Evolutionary conservation across 2,113 vertebrate genomes (phyloP), one percentile per base, ranked within the genome.

Genomic region (Acrocephalus kingi): DNA sequence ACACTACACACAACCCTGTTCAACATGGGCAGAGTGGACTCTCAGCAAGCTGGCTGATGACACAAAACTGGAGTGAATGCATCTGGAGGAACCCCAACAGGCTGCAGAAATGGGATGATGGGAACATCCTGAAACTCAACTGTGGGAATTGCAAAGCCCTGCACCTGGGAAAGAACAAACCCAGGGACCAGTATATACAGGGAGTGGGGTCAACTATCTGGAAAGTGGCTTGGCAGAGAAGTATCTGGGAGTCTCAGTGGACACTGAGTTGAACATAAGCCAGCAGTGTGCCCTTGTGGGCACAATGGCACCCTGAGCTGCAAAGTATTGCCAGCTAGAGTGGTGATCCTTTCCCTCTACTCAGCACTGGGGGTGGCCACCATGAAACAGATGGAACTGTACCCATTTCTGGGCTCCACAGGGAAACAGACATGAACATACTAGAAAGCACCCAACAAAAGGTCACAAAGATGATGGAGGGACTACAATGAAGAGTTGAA

Each of bases 21-120:
- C 16, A 46, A 21, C 21, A 7, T 0, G 0, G 41, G 20, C 75
- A 45, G 6, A 27, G 56, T 0, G 0, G 6, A n/a, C 25, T n/a
- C 39, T 30, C 25, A 43, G 52, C 41, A 61, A 41, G 37, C 2
- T 45, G 43, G 31, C 19, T n/a, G 31, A 49, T 7, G 27, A 67
- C 20, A 84, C 18, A 51, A 25, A 75, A 64, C 31, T 20, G 9
- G 4, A 54, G 64, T 5, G 1, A 84, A 16, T 18, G 8, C 23
- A 87, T 30, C 33, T 71, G 22, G 9, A 10, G n/a, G 3, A 3
- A 12, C 10, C 27, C 74, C 51, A 58, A 33, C 5, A 33, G 37
- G 37, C 52, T 74, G 28, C 33, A 81, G 59, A 74, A 74, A n/a
- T 13, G n/a, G 33, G 46, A 28, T 46, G 62, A 61, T 33, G 16